A percentile compares a stretch with the other conserved stretches of the same genome.
Evolutionary conservation across 2,797 vertebrate species (phyloP).

Genomic region (Lithobates pipiens): DNA sequence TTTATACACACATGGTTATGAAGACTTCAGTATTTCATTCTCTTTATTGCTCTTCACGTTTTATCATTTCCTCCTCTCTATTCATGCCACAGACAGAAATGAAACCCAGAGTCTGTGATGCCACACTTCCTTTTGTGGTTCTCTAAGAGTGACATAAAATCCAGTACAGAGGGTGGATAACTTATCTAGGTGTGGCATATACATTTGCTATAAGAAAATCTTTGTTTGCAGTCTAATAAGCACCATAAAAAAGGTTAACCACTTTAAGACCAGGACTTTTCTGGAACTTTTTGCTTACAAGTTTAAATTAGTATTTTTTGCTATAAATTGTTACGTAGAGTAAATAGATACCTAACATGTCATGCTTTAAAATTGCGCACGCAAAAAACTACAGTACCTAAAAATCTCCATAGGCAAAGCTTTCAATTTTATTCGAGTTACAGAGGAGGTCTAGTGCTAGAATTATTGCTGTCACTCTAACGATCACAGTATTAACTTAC

Average conservation of each 20-base stretch:
- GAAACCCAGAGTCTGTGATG: slow-evolving; percentile 37
- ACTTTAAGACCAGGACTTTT: too few relatives aligned
- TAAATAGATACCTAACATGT: too few relatives aligned
- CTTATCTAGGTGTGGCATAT: slow-evolving; percentile 11
- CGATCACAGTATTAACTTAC: too few relatives aligned
- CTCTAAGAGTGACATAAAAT: neutral
- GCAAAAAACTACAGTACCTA: too few relatives aligned
- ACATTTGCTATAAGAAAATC: neutral
- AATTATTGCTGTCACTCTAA: too few relatives aligned
- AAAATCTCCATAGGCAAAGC: too few relatives aligned
- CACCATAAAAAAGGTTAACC: neutral
- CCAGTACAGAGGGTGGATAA: neutral
- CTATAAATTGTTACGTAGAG: too few relatives aligned
- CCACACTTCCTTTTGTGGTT: slow-evolving; percentile 55
- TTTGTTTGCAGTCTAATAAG: neutral
- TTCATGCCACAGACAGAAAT: slow-evolving; percentile 21
- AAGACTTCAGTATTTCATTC: slow-evolving; percentile 9
- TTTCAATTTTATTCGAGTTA: too few relatives aligned
- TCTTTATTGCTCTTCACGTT: neutral
- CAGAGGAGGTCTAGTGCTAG: too few relatives aligned
- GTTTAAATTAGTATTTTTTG: too few relatives aligned
- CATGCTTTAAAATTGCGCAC: too few relatives aligned
- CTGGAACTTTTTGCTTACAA: too few relatives aligned
- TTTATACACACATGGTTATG: neutral
- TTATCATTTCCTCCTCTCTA: neutral